These are phyloP conservation scores for Amia ocellicauda DNA, from an alignment of 2,113 vertebrate species.

Conservation along the genomic window DNA sequence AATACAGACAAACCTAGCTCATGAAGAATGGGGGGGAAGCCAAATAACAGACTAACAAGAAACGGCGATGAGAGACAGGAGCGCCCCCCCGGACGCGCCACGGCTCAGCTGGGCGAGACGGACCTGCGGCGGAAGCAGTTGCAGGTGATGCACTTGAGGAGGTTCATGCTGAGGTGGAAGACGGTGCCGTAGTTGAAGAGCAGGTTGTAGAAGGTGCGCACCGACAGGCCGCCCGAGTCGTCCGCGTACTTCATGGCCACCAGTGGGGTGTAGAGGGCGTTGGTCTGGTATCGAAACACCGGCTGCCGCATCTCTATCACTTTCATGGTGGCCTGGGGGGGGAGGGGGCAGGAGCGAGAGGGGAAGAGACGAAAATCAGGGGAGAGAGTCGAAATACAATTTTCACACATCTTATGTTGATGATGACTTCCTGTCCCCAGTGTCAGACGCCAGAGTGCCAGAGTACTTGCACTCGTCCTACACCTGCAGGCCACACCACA, in stretches of 20 bases:
- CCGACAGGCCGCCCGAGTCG: conserved; percentile 69
- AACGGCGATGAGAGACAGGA: too few relatives aligned
- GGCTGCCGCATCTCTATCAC: conserved; percentile 69
- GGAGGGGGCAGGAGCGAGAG: neutral
- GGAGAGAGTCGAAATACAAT: neutral
- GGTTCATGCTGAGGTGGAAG: conserved; percentile 70
- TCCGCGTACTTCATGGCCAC: conserved; percentile 75
- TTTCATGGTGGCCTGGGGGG: conserved; percentile 66
- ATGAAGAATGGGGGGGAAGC: too few relatives aligned
- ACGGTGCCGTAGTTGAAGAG: conserved; percentile 73
- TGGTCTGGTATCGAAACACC: conserved; percentile 73
- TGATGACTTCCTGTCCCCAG: too few relatives aligned
- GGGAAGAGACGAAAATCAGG: neutral
- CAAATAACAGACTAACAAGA: too few relatives aligned
- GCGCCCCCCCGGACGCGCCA: too few relatives aligned
- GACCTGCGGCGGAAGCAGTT: conserved; percentile 69
- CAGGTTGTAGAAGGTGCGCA: conserved; percentile 76
- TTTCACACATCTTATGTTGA: too few relatives aligned
- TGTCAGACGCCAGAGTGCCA: too few relatives aligned
- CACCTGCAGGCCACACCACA: too few relatives aligned
- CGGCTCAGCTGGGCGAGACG: conserved; percentile 65
- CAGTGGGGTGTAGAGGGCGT: conserved; percentile 73
- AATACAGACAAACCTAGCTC: too few relatives aligned
- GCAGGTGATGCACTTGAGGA: conserved; percentile 73
- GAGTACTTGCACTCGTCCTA: too few relatives aligned